Conservation (phyloP, 1,140 invertebrate genomes). For the Daktulosphaira vitifoliae region DNA sequence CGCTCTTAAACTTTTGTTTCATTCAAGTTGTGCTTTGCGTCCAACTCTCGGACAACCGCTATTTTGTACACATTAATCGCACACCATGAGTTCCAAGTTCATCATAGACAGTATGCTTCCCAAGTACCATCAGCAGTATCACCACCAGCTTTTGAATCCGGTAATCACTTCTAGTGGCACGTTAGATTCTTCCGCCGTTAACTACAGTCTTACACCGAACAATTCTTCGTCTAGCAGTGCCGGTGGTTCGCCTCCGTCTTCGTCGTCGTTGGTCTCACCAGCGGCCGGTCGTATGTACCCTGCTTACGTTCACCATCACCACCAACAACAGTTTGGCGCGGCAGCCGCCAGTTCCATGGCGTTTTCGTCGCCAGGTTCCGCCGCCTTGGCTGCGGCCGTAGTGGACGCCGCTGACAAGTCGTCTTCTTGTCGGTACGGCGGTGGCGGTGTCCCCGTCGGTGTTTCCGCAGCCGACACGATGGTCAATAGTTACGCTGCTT, state of each 20-base stretch:
- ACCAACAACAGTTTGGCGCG: slow-evolving; percentile 59
- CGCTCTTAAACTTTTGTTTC: too few species aligned
- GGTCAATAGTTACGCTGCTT: slow-evolving; percentile 59
- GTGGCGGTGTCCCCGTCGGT: slow-evolving; percentile 51
- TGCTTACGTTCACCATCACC: slow-evolving; percentile 56
- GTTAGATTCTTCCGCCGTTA: slow-evolving; percentile 46
- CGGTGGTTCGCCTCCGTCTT: slow-evolving; percentile 44
- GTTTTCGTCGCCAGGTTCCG: slow-evolving; percentile 48
- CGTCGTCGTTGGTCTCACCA: slow-evolving; percentile 43
- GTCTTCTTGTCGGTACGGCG: slow-evolving; percentile 62
- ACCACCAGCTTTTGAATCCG: slow-evolving; percentile 53
- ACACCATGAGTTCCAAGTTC: slow-evolving; percentile 83
- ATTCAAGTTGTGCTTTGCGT: too few species aligned
- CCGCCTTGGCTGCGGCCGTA: slow-evolving; percentile 53
- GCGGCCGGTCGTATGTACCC: slow-evolving; percentile 54
- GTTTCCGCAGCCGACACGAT: slow-evolving; percentile 60
- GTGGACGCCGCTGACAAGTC: slow-evolving; percentile 56
- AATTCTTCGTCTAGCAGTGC: slow-evolving; percentile 45
- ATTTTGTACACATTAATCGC: too few species aligned
- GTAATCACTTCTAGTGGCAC: slow-evolving; percentile 44
- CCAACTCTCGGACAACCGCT: too few species aligned
- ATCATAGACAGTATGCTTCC: slow-evolving; percentile 94
- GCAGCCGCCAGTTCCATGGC: slow-evolving; percentile 57
- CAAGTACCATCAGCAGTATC: slow-evolving; percentile 79
- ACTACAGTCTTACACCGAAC: slow-evolving; percentile 43